These are phyloP conservation scores for Polyergus mexicanus DNA, from an alignment of 1,140 invertebrate species.

Conservation along the genomic window DNA sequence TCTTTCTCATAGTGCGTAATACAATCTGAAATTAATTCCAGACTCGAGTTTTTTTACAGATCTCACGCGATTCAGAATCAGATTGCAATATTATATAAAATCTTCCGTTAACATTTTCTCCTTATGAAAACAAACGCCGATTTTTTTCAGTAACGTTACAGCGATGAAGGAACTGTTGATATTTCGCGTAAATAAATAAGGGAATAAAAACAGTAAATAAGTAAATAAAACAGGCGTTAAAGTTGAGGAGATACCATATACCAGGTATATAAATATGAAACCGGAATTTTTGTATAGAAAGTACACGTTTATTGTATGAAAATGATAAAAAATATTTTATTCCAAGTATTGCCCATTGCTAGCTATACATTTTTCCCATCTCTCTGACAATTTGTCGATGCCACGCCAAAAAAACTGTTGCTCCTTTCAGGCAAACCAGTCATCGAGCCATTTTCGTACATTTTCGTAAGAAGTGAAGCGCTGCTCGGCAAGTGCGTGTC, in stretches of 20 bases:
- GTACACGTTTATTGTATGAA: no score
- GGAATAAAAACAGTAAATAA: constrained; percentile 23
- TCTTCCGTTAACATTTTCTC: not conserved
- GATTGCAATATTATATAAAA: not conserved
- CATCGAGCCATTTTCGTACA: no score
- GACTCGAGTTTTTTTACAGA: constrained; percentile 4
- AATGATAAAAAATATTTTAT: no score
- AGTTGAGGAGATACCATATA: constrained; percentile 39
- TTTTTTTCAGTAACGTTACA: not conserved
- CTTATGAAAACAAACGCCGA: not conserved
- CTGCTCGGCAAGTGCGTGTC: no score
- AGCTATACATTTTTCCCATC: no score
- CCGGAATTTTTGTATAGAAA: no score
- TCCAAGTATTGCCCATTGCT: no score
- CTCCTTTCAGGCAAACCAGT: no score
- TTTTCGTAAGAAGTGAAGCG: no score
- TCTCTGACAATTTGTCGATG: no score
- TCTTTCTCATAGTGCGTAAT: not conserved
- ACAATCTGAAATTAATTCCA: constrained; percentile 9
- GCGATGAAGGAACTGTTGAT: not conserved
- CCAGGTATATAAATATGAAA: no score
- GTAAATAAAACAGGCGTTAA: constrained; percentile 49
- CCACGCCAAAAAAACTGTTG: no score
- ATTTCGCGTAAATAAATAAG: constrained; percentile 34
- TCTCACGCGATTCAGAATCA: not conserved